Conservation (phyloP, 2,113 vertebrate species). For the Siphamia tubifer region DNA sequence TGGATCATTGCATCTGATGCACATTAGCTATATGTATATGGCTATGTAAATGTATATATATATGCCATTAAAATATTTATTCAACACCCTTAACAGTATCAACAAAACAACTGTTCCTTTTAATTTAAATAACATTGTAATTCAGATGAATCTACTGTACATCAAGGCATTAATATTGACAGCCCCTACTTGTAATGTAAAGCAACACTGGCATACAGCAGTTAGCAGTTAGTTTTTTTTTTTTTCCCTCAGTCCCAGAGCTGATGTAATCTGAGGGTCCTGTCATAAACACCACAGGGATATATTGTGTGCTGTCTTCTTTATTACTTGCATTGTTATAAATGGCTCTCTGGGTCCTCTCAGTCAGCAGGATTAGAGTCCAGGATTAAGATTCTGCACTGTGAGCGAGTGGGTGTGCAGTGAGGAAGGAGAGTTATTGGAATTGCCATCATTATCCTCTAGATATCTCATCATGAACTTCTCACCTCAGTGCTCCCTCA, state of each 20-base stretch:
- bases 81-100: too few species aligned
- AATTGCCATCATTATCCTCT: slow-evolving; percentile 66
- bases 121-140: too few species aligned
- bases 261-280: slow-evolving; percentile 39
- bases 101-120: too few species aligned
- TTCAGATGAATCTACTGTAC: too few species aligned
- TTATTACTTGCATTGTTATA: slow-evolving; percentile 52
- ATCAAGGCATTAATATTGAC: background rate
- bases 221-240: background rate
- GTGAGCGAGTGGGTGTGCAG: slow-evolving; percentile 47
- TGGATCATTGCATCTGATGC: too few species aligned
- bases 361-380: slow-evolving; percentile 61
- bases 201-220: background rate
- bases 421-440: slow-evolving; percentile 49
- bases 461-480: slow-evolving; percentile 60
- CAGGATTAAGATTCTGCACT: slow-evolving; percentile 62
- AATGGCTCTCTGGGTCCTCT: slow-evolving; percentile 48
- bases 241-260: slow-evolving; percentile 1
- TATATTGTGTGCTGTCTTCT: slow-evolving; percentile 27
- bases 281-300: slow-evolving; percentile 33
- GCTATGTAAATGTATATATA: too few species aligned
- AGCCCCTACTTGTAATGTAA: background rate
- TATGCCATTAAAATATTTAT: too few species aligned
- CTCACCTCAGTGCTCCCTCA: slow-evolving; percentile 48
- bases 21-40: too few species aligned